Conservation (phyloP, 1,140 invertebrate species). For the Cepaea nemoralis region DNA sequence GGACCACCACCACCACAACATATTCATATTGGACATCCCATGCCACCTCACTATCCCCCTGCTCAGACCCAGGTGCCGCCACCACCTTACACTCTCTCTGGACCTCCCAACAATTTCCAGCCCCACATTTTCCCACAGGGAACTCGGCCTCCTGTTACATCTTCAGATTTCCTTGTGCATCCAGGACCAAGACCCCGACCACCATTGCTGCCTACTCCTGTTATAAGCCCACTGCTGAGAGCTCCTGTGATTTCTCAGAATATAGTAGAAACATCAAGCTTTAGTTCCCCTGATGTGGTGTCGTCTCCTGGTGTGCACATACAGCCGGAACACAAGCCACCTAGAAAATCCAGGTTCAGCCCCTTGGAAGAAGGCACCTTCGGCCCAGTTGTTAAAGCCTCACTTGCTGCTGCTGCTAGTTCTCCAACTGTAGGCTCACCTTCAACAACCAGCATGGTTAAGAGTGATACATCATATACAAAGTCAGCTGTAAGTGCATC, state of each 20-base stretch:
- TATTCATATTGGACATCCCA: neutral
- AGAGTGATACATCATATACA: neutral
- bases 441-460: neutral
- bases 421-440: neutral
- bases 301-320: neutral
- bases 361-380: constrained; percentile 17
- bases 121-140: neutral
- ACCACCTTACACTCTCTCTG: neutral
- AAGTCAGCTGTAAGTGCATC: neutral
- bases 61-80: neutral
- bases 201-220: neutral
- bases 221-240: constrained; percentile 19
- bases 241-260: neutral
- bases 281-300: neutral
- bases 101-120: neutral
- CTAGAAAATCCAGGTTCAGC: constrained; percentile 1
- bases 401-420: neutral
- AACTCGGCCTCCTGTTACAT: neutral
- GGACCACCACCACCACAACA: neutral
- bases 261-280: constrained; percentile 1
- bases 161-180: neutral
- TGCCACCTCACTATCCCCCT: neutral
- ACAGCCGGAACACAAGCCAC: neutral
- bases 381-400: constrained; percentile 30
- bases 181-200: neutral